These are phyloP conservation scores for Drosophila persimilis DNA, from an alignment of 1,140 invertebrate species.

Conservation along the genomic window DNA sequence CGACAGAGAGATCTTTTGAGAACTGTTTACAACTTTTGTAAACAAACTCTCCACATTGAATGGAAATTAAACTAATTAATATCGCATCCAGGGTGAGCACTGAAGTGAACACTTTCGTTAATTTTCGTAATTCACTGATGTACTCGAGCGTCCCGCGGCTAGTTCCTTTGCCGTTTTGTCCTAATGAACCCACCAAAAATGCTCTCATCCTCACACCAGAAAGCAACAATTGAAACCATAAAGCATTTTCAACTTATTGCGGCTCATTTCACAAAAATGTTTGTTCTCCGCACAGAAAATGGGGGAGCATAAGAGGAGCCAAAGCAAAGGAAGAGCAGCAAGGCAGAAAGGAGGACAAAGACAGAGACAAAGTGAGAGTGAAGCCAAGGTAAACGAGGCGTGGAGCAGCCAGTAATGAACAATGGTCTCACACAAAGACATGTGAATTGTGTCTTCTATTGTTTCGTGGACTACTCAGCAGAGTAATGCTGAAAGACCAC, in stretches of 20 bases:
- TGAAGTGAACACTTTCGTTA: not conserved
- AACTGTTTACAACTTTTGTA: no score
- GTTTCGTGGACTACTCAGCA: slow-evolving; percentile 43
- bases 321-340: slow-evolving; percentile 26
- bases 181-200: slow-evolving; percentile 39
- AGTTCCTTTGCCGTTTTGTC: slow-evolving; percentile 34
- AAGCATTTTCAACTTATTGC: slow-evolving; percentile 60
- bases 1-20: no score
- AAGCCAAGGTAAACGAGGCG: slow-evolving; percentile 65
- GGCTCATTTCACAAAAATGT: slow-evolving; percentile 67
- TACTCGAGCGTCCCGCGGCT: slow-evolving; percentile 21
- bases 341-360: slow-evolving; percentile 19
- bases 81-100: no score
- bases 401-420: slow-evolving; percentile 41
- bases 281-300: slow-evolving; percentile 8
- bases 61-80: no score
- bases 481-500: not conserved
- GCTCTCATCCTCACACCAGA: slow-evolving; percentile 21
- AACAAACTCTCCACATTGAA: no score
- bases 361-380: slow-evolving; percentile 23
- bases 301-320: not conserved
- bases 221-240: slow-evolving; percentile 35
- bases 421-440: slow-evolving; percentile 39
- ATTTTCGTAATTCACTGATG: not conserved
- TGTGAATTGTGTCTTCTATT: slow-evolving; percentile 47